Conservation (phyloP, 2,113 vertebrate species). For the Ascaphus truei region DNA sequence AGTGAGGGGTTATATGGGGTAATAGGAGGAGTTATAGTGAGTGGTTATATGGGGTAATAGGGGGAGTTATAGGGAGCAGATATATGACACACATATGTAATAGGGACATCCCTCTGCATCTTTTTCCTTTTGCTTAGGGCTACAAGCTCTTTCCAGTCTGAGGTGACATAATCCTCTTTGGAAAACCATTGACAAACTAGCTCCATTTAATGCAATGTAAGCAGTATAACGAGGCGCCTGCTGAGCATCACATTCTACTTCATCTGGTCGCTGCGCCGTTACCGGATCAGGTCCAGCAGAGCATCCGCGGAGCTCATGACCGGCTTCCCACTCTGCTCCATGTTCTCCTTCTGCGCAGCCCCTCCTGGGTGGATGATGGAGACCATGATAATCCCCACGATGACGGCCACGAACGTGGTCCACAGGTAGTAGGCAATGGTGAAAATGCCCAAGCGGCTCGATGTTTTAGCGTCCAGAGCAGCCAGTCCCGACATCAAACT, state of each 20-base stretch:
- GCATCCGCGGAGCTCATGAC: constrained; percentile 96
- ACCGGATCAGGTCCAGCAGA: constrained; percentile 93
- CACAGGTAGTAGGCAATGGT: constrained; percentile 96
- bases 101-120: neutral
- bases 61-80: too few species aligned
- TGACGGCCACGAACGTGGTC: constrained; percentile 94
- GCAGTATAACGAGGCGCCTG: neutral
- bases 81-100: too few species aligned
- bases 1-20: too few species aligned
- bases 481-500: constrained; percentile 96
- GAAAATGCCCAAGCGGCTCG: constrained; percentile 91
- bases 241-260: constrained; percentile 10
- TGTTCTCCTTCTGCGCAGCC: constrained; percentile 87
- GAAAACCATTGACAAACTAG: constrained; percentile 8
- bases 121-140: neutral
- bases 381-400: constrained; percentile 95
- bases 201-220: neutral
- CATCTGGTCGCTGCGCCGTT: constrained; percentile 37
- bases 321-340: constrained; percentile 81
- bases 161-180: neutral
- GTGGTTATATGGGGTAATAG: too few species aligned
- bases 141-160: too few species aligned
- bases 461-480: constrained; percentile 92
- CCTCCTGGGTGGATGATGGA: constrained; percentile 93
- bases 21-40: too few species aligned